A percentile compares a stretch with the other conserved stretches of the same genome.
phyloP scores from a whole-genome alignment of 23 tunicate species.

The Halocynthia roretzi region DNA sequence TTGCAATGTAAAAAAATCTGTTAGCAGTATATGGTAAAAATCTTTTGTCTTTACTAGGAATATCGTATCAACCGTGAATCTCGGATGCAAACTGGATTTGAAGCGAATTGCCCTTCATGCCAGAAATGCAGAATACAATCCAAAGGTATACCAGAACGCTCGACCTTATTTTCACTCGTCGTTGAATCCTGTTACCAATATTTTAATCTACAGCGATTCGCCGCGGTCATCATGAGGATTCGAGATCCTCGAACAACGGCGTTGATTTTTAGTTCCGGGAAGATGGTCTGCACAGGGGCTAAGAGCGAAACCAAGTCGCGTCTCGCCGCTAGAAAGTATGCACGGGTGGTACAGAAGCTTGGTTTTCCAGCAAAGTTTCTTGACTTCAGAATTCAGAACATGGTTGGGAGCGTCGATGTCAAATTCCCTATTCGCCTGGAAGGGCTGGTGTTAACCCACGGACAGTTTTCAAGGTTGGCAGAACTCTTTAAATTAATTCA shows the following conservation, averaged over 20 bases:
- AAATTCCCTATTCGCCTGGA: slow-evolving; percentile 96
- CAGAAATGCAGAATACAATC: slow-evolving; percentile 99
- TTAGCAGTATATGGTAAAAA: too few species aligned
- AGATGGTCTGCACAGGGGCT: slow-evolving; percentile 99
- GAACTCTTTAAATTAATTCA: too few species aligned
- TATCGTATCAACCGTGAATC: slow-evolving; percentile 93
- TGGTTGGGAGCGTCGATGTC: slow-evolving; percentile 99
- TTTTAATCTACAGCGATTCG: slow-evolving; percentile 71
- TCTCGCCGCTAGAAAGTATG: slow-evolving; percentile 97
- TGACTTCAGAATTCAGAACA: slow-evolving; percentile 96
- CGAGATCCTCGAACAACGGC: slow-evolving; percentile 99
- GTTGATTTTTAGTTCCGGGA: slow-evolving; percentile 96
- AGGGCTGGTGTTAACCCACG: slow-evolving; percentile 82
- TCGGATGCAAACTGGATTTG: slow-evolving; percentile 86
- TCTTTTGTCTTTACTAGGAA: slow-evolving; percentile 44
- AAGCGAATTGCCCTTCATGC: slow-evolving; percentile 97
- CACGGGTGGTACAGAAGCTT: slow-evolving; percentile 95
- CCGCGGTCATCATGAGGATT: slow-evolving; percentile 99
- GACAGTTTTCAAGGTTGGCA: slow-evolving; percentile 90
- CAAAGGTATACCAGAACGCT: slow-evolving; percentile 41
- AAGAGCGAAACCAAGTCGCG: slow-evolving; percentile 93
- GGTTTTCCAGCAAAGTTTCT: slow-evolving; percentile 97
- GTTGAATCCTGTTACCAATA: neutral
- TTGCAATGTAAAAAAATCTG: too few species aligned
- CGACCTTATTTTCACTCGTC: neutral